phyloP scores from a whole-genome alignment of 2,888 invertebrate species.

The Lamellibrachia columna region DNA sequence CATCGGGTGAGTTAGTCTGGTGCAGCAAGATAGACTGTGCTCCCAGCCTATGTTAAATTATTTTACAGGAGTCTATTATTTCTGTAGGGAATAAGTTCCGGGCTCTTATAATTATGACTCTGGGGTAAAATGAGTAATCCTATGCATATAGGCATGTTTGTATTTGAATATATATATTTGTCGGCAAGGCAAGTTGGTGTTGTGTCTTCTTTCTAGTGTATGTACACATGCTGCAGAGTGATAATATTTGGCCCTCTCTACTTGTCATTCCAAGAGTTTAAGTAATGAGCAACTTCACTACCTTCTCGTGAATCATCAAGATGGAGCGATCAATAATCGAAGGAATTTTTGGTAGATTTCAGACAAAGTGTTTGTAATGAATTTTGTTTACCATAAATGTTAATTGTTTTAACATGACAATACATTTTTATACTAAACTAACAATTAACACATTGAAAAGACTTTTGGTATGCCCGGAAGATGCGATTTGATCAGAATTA shows the following conservation, averaged over 20 bases:
- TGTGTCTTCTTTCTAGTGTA: not conserved
- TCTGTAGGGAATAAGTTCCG: not conserved
- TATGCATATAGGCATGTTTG: not conserved
- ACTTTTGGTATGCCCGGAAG: not conserved
- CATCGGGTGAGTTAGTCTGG: not conserved
- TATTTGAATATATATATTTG: not conserved
- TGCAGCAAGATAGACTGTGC: not conserved
- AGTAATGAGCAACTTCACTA: not conserved
- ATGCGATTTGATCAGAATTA: not conserved
- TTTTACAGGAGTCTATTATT: not conserved
- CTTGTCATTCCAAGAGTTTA: not conserved
- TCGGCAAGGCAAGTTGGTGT: not conserved
- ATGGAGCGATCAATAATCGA: not conserved
- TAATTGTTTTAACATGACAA: not conserved
- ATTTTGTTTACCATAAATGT: not conserved
- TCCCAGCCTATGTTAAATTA: not conserved
- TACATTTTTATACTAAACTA: not conserved
- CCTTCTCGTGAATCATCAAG: not conserved
- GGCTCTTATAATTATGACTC: not conserved
- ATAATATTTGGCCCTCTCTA: not conserved
- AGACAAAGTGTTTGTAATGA: not conserved
- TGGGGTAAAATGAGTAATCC: not conserved
- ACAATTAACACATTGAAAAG: not conserved
- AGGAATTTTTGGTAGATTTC: not conserved
- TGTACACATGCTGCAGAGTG: not conserved